Conservation (phyloP, 2,888 invertebrate species). For the Folsomia candida region DNA sequence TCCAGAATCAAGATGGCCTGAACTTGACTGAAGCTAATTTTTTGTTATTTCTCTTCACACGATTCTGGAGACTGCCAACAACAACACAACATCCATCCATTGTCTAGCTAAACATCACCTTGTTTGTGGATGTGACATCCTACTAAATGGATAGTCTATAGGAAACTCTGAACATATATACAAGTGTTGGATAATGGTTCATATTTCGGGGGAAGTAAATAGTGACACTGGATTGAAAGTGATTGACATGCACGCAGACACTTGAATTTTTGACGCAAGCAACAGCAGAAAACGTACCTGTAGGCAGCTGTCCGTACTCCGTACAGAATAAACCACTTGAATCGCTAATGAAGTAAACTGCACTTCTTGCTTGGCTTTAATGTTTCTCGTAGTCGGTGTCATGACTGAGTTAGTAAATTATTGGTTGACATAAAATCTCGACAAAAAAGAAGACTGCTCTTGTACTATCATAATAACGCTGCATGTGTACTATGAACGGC, state of each 20-base stretch:
- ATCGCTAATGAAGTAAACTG: slow-evolving; percentile 4
- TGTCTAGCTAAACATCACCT: neutral
- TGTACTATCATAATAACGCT: too few relatives aligned
- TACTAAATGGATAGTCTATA: too few relatives aligned
- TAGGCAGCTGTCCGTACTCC: slow-evolving; percentile 9
- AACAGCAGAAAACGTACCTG: neutral
- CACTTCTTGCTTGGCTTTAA: neutral
- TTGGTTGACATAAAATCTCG: too few relatives aligned
- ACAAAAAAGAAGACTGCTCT: too few relatives aligned
- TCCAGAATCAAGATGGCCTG: neutral
- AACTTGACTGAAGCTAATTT: neutral
- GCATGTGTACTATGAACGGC: too few relatives aligned
- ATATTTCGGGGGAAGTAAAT: slow-evolving; percentile 18
- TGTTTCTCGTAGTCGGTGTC: too few relatives aligned
- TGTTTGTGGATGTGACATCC: too few relatives aligned
- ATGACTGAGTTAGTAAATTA: too few relatives aligned
- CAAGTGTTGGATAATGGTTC: neutral
- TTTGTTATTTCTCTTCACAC: neutral
- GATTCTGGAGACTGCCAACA: neutral
- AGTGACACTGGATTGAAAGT: slow-evolving; percentile 24
- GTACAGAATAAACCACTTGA: slow-evolving; percentile 10
- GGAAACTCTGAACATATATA: too few relatives aligned
- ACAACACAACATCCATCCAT: neutral
- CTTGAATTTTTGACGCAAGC: slow-evolving; percentile 10
- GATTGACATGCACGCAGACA: slow-evolving; percentile 50